These are phyloP conservation scores for Ceyx margarethae DNA, from an alignment of 2,113 vertebrate genomes.

Conservation along the genomic window DNA sequence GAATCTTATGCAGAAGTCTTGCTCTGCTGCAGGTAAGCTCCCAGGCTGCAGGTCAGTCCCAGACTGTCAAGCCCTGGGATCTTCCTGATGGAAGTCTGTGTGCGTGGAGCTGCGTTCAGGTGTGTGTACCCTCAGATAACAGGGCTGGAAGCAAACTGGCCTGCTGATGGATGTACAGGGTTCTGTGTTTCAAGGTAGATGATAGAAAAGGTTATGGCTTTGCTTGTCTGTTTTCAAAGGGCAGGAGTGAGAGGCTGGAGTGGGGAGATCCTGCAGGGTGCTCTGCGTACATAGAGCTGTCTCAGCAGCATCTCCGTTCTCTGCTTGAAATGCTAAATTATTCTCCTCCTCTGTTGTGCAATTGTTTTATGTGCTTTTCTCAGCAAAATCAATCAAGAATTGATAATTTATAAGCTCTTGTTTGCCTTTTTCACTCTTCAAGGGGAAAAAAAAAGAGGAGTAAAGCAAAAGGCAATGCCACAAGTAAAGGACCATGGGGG, in stretches of 20 bases:
- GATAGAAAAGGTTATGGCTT: not conserved
- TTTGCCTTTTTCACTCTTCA: conserved; percentile 38
- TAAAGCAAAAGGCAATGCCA: not conserved
- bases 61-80: fast-evolving
- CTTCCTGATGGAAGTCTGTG: not conserved
- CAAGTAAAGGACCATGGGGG: not conserved
- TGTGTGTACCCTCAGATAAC: not conserved
- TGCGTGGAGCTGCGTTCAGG: fast-evolving
- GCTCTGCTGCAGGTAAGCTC: not conserved
- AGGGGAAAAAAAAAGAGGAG: not conserved
- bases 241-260: not conserved
- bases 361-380: conserved; percentile 63
- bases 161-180: not conserved
- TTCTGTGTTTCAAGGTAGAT: not conserved
- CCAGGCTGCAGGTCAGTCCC: not conserved
- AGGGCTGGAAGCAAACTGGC: not conserved
- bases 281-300: conserved; percentile 37
- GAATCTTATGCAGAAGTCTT: not conserved
- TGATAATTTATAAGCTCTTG: conserved; percentile 65
- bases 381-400: conserved; percentile 68
- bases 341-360: not conserved
- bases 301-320: conserved; percentile 4
- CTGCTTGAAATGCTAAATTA: conserved; percentile 48
- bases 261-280: not conserved
- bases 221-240: not conserved